These are phyloP conservation scores for Equus przewalskii DNA, from an alignment of 2,113 vertebrate species.

Conservation along the genomic window DNA sequence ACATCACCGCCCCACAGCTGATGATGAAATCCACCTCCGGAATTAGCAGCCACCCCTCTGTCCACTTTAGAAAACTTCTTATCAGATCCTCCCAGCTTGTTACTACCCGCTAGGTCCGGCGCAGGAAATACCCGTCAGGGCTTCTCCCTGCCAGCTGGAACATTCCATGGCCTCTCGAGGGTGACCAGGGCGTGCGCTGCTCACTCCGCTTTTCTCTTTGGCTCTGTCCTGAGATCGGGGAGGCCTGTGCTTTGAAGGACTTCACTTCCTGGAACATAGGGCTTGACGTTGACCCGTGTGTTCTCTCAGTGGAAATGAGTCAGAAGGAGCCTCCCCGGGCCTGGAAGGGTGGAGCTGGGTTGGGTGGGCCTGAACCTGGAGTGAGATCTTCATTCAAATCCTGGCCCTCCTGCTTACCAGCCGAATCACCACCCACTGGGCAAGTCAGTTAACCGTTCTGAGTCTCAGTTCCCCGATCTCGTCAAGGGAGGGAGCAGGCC, in stretches of 20 bases:
- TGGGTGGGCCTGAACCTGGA: neutral
- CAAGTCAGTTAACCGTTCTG: neutral
- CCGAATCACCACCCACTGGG: neutral
- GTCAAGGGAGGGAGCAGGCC: neutral
- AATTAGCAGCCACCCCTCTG: slow-evolving; percentile 13
- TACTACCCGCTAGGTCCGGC: neutral
- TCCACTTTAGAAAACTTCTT: neutral
- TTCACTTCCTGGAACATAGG: neutral
- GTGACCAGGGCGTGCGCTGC: neutral
- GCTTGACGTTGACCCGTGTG: neutral
- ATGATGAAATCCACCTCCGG: slow-evolving; percentile 46
- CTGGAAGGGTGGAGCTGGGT: neutral
- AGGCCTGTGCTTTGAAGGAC: neutral
- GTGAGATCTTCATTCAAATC: neutral
- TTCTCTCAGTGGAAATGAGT: neutral
- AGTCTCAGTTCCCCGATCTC: neutral
- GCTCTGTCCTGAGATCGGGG: neutral
- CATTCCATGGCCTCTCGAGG: neutral
- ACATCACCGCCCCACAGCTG: neutral
- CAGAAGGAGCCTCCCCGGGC: neutral
- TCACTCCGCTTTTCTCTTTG: neutral
- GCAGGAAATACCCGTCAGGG: neutral
- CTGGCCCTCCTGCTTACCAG: neutral
- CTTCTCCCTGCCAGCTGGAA: neutral
- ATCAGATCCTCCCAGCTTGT: neutral